These are phyloP conservation scores for Scomber scombrus DNA, from an alignment of 2,113 vertebrate species.

Conservation along the genomic window DNA sequence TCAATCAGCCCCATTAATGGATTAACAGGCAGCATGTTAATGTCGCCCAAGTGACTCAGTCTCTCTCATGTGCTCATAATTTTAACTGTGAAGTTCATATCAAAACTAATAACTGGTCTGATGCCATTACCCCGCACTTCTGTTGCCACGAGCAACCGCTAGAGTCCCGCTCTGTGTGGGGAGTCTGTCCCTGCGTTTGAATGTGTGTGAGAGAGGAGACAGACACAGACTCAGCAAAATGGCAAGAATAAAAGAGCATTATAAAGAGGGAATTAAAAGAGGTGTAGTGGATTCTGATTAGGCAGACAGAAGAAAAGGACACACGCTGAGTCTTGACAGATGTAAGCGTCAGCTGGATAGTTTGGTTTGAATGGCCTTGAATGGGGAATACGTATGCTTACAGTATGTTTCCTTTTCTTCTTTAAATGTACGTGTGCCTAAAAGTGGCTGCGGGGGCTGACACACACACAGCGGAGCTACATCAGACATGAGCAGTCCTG, in stretches of 20 bases:
- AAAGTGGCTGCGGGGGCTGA: slow-evolving; percentile 46
- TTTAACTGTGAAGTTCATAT: slow-evolving; percentile 76
- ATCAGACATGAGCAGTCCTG: slow-evolving; percentile 56
- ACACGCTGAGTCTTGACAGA: slow-evolving; percentile 50
- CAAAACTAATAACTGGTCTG: slow-evolving; percentile 60
- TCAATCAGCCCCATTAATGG: slow-evolving; percentile 63
- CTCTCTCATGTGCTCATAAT: slow-evolving; percentile 46
- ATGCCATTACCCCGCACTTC: slow-evolving; percentile 45
- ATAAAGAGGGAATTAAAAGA: slow-evolving; percentile 50
- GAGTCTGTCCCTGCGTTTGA: slow-evolving; percentile 15
- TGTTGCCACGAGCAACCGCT: slow-evolving; percentile 73
- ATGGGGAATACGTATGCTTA: slow-evolving; percentile 49
- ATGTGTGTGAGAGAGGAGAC: slow-evolving; percentile 35
- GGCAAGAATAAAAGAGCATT: slow-evolving; percentile 40
- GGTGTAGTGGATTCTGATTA: slow-evolving; percentile 51
- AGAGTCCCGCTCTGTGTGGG: slow-evolving; percentile 40
- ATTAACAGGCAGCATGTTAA: slow-evolving; percentile 62
- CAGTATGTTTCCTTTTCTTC: slow-evolving; percentile 22
- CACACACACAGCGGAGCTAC: slow-evolving; percentile 48
- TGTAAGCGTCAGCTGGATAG: slow-evolving; percentile 65
- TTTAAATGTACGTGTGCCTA: slow-evolving; percentile 28
- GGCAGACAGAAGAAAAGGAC: slow-evolving; percentile 53
- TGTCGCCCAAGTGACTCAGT: slow-evolving; percentile 38
- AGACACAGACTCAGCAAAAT: slow-evolving; percentile 46
- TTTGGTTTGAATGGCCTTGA: slow-evolving; percentile 58